These are phyloP conservation scores for Leucania comma DNA, from an alignment of 2,888 invertebrate species.

Conservation along the genomic window DNA sequence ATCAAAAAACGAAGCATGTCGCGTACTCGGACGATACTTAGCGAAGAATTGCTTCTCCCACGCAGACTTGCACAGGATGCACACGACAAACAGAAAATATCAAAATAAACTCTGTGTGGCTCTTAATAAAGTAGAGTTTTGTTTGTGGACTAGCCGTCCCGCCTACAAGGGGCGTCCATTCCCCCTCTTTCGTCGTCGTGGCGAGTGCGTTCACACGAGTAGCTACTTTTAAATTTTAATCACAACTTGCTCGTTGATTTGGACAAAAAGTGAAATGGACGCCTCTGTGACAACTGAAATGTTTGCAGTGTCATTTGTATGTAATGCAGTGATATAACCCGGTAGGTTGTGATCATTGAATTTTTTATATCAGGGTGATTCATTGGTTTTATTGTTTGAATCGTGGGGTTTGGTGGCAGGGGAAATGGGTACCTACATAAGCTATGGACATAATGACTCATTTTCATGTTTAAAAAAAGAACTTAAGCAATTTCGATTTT, in stretches of 20 bases:
- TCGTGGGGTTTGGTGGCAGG: slow-evolving; percentile 13
- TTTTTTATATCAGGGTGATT: slow-evolving; percentile 63
- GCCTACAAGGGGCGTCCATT: slow-evolving; percentile 88
- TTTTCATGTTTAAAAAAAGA: background rate
- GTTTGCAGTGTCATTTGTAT: slow-evolving; percentile 66
- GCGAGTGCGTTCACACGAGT: slow-evolving; percentile 85
- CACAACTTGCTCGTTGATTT: slow-evolving; percentile 85
- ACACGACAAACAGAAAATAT: slow-evolving; percentile 54
- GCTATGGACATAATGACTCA: background rate
- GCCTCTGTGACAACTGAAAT: slow-evolving; percentile 77
- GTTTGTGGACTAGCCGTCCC: slow-evolving; percentile 74
- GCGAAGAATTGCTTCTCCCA: slow-evolving; percentile 83
- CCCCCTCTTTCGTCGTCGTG: slow-evolving; percentile 82
- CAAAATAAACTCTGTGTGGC: slow-evolving; percentile 62
- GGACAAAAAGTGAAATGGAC: slow-evolving; percentile 82
- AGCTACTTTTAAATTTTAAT: slow-evolving; percentile 89
- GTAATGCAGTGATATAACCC: slow-evolving; percentile 59
- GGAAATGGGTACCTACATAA: slow-evolving; percentile 8
- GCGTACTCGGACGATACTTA: slow-evolving; percentile 85
- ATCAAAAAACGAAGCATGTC: slow-evolving; percentile 80
- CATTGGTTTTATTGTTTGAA: slow-evolving; percentile 52
- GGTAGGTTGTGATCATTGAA: slow-evolving; percentile 58
- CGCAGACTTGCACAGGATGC: slow-evolving; percentile 85
- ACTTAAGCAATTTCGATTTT: background rate
- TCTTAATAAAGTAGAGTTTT: slow-evolving; percentile 67